phyloP scores from a whole-genome alignment of 2,888 invertebrate species.

The Epistrophe grossulariae region DNA sequence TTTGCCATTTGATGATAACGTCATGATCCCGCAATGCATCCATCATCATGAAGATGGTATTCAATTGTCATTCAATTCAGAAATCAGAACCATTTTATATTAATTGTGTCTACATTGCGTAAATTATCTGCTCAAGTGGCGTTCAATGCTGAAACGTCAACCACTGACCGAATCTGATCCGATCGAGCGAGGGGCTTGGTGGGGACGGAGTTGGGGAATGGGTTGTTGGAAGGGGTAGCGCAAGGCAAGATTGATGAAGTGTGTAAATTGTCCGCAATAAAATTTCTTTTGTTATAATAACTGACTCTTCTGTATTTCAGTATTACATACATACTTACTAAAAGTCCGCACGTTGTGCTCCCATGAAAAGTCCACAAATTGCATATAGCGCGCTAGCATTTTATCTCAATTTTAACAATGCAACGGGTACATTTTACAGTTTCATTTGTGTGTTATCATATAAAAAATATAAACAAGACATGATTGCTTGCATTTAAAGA shows the following conservation, averaged over 20 bases:
- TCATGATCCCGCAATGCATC: constrained; percentile 50
- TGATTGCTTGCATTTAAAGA: constrained; percentile 63
- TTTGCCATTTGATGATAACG: constrained; percentile 41
- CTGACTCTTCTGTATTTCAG: not conserved
- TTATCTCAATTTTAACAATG: constrained; percentile 66
- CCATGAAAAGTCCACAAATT: constrained; percentile 56
- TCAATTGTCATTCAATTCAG: constrained; percentile 74
- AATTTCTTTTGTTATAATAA: constrained; percentile 53
- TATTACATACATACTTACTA: not conserved
- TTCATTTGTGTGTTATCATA: constrained; percentile 42
- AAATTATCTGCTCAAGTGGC: constrained; percentile 61
- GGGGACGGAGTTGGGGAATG: not conserved
- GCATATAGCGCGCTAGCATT: constrained; percentile 36
- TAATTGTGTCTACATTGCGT: constrained; percentile 74
- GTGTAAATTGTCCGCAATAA: constrained; percentile 63
- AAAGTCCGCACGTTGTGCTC: constrained; percentile 55
- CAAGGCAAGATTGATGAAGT: constrained; percentile 3
- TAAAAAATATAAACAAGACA: constrained; percentile 40
- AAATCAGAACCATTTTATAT: constrained; percentile 69
- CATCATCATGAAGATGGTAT: constrained; percentile 43
- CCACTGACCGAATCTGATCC: constrained; percentile 27
- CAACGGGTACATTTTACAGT: constrained; percentile 70
- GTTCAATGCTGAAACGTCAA: constrained; percentile 40
- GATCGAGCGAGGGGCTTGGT: not conserved
- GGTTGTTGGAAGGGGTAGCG: not conserved